These are phyloP conservation scores for Pangasianodon hypophthalmus DNA, from an alignment of 2,113 vertebrate species.

Conservation along the genomic window DNA sequence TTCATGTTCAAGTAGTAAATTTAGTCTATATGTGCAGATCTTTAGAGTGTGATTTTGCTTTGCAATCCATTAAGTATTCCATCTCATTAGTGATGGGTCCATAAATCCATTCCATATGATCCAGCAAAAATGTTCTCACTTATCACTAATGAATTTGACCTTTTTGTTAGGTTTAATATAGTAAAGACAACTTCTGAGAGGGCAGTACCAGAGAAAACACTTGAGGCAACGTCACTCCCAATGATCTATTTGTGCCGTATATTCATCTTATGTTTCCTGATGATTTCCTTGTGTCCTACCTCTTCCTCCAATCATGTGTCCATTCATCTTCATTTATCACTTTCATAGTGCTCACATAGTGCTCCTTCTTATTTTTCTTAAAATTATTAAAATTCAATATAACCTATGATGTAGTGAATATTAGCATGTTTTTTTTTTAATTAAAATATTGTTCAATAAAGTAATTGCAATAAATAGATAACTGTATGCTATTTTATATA, in stretches of 20 bases:
- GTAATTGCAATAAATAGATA: too few relatives aligned
- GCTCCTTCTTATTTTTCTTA: background rate
- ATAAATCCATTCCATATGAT: background rate
- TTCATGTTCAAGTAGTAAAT: background rate
- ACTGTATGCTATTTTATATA: too few relatives aligned
- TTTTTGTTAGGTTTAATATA: background rate
- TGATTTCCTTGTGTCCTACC: conserved; percentile 66
- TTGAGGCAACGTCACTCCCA: background rate
- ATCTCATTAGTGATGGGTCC: background rate
- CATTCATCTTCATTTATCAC: conserved; percentile 63
- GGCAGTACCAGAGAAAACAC: background rate
- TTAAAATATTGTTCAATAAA: too few relatives aligned
- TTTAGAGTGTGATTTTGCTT: conserved; percentile 5
- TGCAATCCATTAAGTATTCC: background rate
- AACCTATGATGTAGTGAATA: background rate
- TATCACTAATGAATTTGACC: background rate
- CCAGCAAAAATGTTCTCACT: background rate
- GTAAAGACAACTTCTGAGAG: background rate
- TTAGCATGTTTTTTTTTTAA: too few relatives aligned
- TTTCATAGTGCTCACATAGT: conserved; percentile 60
- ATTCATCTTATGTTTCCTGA: conserved; percentile 44
- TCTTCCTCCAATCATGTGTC: conserved; percentile 61
- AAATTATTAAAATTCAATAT: background rate
- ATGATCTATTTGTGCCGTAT: background rate
- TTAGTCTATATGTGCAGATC: background rate